phyloP scores from a whole-genome alignment of 2,113 vertebrate species.

The Macaca fascicularis region DNA sequence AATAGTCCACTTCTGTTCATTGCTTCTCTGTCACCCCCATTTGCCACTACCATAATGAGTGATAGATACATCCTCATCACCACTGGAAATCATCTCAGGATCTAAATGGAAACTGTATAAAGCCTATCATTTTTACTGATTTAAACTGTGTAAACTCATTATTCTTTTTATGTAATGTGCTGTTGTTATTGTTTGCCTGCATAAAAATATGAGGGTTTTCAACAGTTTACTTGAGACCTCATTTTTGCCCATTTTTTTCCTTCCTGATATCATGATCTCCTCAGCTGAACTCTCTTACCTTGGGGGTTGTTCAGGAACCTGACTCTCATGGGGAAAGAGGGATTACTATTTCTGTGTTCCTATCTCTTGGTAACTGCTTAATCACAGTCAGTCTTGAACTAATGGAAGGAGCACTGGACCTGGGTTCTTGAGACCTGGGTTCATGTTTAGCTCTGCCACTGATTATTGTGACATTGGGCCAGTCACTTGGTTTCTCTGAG shows the following conservation, averaged over 20 bases:
- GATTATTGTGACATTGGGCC: background rate
- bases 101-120: background rate
- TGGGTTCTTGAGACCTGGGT: background rate
- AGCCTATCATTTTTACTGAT: background rate
- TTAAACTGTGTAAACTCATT: slow-evolving; percentile 20
- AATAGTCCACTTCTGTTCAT: background rate
- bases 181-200: slow-evolving; percentile 6
- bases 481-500: background rate
- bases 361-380: background rate
- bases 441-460: background rate
- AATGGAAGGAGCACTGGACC: background rate
- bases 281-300: slow-evolving; percentile 6
- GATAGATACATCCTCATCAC: background rate
- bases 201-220: slow-evolving; percentile 4
- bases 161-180: slow-evolving; percentile 27
- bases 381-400: background rate
- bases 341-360: background rate
- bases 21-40: background rate
- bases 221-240: slow-evolving; percentile 10
- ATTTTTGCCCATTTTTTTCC: background rate
- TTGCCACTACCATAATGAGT: background rate
- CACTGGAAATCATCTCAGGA: background rate
- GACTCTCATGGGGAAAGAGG: background rate
- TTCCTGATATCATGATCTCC: slow-evolving; percentile 31
- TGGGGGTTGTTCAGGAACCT: background rate